phyloP scores from a whole-genome alignment of 2,797 vertebrate genomes.

The Erithacus rubecula region DNA sequence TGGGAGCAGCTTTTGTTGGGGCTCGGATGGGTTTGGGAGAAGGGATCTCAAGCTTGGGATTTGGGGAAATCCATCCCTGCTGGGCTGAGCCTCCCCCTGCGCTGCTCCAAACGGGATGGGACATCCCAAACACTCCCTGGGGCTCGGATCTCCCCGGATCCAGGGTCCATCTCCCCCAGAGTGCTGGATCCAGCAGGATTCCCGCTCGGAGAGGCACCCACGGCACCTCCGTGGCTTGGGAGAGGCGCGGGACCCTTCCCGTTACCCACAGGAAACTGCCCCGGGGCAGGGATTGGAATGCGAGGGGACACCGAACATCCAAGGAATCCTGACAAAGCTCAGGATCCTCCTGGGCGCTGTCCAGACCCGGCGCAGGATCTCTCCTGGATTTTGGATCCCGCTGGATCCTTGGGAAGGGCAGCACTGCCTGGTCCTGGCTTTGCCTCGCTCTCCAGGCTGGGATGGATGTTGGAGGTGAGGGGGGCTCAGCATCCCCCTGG shows the following conservation, averaged over 20 bases:
- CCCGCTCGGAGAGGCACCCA: not conserved
- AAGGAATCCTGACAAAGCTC: rapidly evolving
- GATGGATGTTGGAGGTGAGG: not conserved
- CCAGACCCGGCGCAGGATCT: not conserved
- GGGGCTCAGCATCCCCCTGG: not conserved
- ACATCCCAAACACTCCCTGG: too few species aligned
- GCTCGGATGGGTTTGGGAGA: too few species aligned
- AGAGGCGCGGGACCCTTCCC: rapidly evolving
- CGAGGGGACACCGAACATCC: not conserved
- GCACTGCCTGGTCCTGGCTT: rapidly evolving
- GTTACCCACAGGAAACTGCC: not conserved
- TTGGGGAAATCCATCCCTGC: too few species aligned
- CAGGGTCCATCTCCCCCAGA: rapidly evolving
- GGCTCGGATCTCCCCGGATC: not conserved
- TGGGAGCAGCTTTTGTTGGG: too few species aligned
- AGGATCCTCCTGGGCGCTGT: not conserved
- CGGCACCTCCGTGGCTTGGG: not conserved
- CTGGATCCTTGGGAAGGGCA: not conserved
- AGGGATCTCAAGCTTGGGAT: too few species aligned
- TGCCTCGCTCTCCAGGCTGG: not conserved
- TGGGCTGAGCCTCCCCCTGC: too few species aligned
- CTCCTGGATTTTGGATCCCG: not conserved
- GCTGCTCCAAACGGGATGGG: too few species aligned
- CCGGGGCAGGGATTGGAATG: not conserved
- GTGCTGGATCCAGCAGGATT: not conserved